Evolutionary conservation across 1,140 invertebrate species (phyloP).

Genomic region (Musca domestica): DNA sequence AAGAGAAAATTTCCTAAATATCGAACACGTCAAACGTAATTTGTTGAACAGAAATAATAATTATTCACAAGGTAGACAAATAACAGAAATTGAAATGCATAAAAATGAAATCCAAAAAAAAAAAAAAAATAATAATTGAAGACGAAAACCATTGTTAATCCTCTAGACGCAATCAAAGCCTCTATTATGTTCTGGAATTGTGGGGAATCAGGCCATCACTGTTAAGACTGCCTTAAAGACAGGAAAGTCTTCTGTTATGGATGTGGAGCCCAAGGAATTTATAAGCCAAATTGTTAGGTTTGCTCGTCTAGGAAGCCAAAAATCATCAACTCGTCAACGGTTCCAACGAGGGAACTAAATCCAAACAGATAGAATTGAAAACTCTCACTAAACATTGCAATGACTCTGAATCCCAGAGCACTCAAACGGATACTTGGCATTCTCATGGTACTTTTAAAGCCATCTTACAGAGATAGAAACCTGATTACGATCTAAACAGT

Average conservation of each 20-base stretch:
- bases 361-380: no score
- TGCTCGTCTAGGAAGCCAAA: no score
- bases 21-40: not conserved
- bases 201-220: not conserved
- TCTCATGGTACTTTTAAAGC: no score
- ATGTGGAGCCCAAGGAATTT: slow-evolving; percentile 22
- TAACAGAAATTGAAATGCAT: not conserved
- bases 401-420: no score
- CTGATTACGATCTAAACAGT: no score
- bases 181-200: not conserved
- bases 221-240: slow-evolving; percentile 1
- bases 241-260: slow-evolving; percentile 24
- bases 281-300: slow-evolving; percentile 3
- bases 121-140: not conserved
- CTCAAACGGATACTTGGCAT: no score
- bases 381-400: no score
- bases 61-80: not conserved
- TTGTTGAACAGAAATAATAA: not conserved
- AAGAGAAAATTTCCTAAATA: not conserved
- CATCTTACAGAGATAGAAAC: no score
- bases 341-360: not conserved
- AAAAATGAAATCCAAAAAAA: no score
- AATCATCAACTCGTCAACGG: not conserved
- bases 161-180: not conserved
- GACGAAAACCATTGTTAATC: not conserved